A percentile compares a stretch with the other conserved stretches of the same genome.
Conservation (phyloP, 2,888 invertebrate genomes). For the Seira musarum region DNA sequence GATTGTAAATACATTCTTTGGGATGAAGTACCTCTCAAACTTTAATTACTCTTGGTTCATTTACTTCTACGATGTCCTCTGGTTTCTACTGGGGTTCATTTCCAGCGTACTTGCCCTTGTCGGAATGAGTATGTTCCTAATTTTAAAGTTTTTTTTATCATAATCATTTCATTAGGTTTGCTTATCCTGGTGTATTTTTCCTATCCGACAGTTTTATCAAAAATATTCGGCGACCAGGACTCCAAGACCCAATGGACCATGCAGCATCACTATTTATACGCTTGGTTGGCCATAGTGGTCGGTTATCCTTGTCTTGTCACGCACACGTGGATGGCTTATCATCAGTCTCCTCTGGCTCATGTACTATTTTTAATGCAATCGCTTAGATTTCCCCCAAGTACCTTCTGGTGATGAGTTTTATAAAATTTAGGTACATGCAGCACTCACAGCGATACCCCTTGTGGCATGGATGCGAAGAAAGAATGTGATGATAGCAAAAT, state of each 20-base stretch:
- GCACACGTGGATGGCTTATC: constrained; percentile 56
- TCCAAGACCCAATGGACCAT: constrained; percentile 38
- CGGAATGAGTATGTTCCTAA: constrained; percentile 43
- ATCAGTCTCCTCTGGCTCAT: constrained; percentile 48
- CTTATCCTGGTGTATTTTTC: background rate
- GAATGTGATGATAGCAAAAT: constrained; percentile 56
- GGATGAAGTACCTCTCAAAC: constrained; percentile 33
- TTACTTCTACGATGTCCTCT: constrained; percentile 47
- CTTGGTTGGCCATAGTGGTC: constrained; percentile 55
- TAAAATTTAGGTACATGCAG: constrained; percentile 51
- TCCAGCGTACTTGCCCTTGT: constrained; percentile 29
- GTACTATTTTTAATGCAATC: constrained; percentile 44
- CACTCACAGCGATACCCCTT: constrained; percentile 50
- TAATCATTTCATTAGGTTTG: background rate
- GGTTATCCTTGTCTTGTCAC: constrained; percentile 59
- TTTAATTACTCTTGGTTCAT: constrained; percentile 50
- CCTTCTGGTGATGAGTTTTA: too few relatives aligned
- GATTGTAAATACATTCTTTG: constrained; percentile 40
- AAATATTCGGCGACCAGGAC: constrained; percentile 36
- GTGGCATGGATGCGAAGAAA: constrained; percentile 52
- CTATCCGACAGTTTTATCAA: constrained; percentile 40
- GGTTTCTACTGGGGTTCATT: constrained; percentile 41
- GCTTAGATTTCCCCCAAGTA: too few relatives aligned
- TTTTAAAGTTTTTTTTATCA: background rate
- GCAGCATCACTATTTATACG: constrained; percentile 57